Base-by-base conservation (phyloP, 2,113 vertebrate genomes). In the Indicator maculatus region DNA sequence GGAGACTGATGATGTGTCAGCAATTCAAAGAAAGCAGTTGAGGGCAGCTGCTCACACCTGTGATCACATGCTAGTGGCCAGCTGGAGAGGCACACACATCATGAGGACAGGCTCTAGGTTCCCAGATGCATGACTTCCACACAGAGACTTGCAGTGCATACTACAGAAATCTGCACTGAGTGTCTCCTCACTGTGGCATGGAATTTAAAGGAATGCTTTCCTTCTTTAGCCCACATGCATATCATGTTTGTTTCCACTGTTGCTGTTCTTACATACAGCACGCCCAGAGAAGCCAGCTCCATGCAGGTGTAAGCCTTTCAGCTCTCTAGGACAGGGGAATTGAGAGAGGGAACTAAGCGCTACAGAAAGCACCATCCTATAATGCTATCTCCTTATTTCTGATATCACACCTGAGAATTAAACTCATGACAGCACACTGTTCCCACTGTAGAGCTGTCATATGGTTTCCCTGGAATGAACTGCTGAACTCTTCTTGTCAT, bases 271-370 rank as follows among this genome's bases (percentile, higher is more conserved):
- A 20, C 8, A 33, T 11, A 71, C 74, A 31, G 21, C 6, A 6
- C 12, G 20, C 13, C 6, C 12, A 21, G 31, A 80, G 44, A 33
- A 86, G 45, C 9, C 39, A 73, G 15, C 3, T 55, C 41, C 4
- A 0, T 20, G 6, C 18, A 59, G 12, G 19, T 0, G 0, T 18
- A 78, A 44, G 7, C 12, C 9, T 12, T 63, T 75, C 3, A 1
- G 12, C 59, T 86, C 16, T 36, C 26, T 23, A 26, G 20, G 39
- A 70, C 2, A 2, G 6, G 5, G 7, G 8, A 66, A 61, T 77
- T 50, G 73, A 90, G 24, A 83, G n/a, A n/a, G n/a, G n/a, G n/a
- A n/a, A n/a, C n/a, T n/a, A n/a, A n/a, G 16, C 80, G n/a, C 33
- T 76, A 86, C 55, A 70, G 39, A 86, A 93, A 86, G 14, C 28